Conservation (phyloP, 2,888 invertebrate species). For the Agrochola litura region DNA sequence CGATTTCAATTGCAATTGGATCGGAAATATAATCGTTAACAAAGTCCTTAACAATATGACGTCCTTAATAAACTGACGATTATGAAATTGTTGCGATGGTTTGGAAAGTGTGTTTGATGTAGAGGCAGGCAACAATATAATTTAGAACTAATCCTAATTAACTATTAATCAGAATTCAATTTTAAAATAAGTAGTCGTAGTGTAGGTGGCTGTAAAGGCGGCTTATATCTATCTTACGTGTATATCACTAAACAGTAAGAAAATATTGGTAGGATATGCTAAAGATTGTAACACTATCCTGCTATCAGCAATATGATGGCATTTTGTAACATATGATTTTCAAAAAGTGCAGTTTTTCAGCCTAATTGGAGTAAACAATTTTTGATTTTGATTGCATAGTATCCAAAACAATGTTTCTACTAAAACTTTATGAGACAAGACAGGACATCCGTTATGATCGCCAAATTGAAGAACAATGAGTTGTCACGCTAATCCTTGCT, state of each 20-base stretch:
- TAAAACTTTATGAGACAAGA: conserved; percentile 9
- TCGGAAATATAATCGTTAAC: conserved; percentile 21
- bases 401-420: neutral
- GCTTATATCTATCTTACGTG: neutral
- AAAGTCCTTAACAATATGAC: conserved; percentile 5
- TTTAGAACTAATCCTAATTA: neutral
- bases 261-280: neutral
- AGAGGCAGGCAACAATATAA: neutral
- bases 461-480: conserved; percentile 45
- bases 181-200: neutral
- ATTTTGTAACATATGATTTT: neutral
- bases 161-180: neutral
- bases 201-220: neutral
- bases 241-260: neutral
- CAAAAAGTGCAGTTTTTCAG: neutral
- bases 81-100: conserved; percentile 10
- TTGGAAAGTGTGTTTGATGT: conserved; percentile 5
- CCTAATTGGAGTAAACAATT: neutral
- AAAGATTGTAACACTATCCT: neutral
- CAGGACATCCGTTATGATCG: conserved; percentile 46
- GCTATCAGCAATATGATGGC: neutral
- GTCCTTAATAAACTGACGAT: no score
- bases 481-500: conserved; percentile 13
- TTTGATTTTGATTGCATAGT: neutral
- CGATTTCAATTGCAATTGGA: conserved; percentile 3